Conservation (phyloP, 2,888 invertebrate species). For the Spilarctia lutea region DNA sequence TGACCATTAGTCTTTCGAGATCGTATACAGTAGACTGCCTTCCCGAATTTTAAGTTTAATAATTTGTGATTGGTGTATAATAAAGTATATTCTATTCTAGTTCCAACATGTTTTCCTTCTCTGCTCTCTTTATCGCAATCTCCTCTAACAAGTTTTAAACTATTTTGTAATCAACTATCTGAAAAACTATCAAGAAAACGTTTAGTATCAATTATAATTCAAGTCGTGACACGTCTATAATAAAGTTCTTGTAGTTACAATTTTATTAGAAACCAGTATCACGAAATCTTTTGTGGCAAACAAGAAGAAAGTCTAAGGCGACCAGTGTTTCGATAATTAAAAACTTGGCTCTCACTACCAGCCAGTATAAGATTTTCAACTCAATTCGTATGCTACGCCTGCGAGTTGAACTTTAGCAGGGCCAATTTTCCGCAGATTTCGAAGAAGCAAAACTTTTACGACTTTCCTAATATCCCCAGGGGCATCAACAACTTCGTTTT, state of each 20-base stretch:
- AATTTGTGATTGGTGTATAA: no score
- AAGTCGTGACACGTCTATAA: neutral
- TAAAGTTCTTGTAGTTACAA: neutral
- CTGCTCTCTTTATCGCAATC: no score
- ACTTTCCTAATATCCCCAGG: conserved; percentile 52
- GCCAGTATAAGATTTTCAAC: conserved; percentile 34
- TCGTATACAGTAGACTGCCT: no score
- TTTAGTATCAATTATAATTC: neutral
- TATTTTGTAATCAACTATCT: no score
- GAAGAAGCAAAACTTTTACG: conserved; percentile 41
- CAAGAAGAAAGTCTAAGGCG: neutral
- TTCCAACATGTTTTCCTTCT: no score
- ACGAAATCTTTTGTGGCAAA: neutral
- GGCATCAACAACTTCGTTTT: conserved; percentile 39
- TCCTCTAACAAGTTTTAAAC: no score
- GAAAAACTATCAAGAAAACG: neutral
- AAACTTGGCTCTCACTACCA: conserved; percentile 27
- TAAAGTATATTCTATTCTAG: no score
- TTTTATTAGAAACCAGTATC: neutral
- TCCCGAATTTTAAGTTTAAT: no score
- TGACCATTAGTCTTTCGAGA: no score
- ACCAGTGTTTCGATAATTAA: conserved; percentile 23
- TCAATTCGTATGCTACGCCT: conserved; percentile 48
- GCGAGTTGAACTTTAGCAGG: conserved; percentile 34
- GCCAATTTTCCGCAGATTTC: conserved; percentile 56